Evolutionary conservation across 2,113 vertebrate genomes (phyloP).

Genomic region (Ahaetulla prasina): DNA sequence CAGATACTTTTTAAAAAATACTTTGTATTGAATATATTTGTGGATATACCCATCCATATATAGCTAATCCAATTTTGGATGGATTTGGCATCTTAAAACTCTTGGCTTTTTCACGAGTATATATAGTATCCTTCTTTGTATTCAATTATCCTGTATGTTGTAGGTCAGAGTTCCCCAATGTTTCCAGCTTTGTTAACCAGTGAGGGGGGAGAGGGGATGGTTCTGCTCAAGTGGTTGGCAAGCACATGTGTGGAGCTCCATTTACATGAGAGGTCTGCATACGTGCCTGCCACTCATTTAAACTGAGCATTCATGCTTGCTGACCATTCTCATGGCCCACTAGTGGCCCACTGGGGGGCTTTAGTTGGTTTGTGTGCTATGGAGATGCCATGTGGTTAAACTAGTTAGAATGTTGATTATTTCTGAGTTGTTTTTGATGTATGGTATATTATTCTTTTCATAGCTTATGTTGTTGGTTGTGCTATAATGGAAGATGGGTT

Average conservation of each 20-base stretch:
- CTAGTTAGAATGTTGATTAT: background rate
- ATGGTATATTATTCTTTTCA: background rate
- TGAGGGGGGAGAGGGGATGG: too few species aligned
- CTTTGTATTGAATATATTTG: background rate
- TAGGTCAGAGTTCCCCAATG: too few species aligned
- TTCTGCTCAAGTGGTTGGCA: too few species aligned
- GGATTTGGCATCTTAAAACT: background rate
- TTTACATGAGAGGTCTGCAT: too few species aligned
- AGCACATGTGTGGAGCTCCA: too few species aligned
- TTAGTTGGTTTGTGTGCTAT: background rate
- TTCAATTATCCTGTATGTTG: background rate
- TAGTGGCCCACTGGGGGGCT: background rate
- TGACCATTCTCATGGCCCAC: too few species aligned
- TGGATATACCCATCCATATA: background rate
- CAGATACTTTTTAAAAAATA: background rate
- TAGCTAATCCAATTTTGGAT: background rate
- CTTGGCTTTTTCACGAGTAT: background rate
- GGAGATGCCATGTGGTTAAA: background rate
- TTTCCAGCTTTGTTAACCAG: too few species aligned
- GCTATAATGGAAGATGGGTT: background rate
- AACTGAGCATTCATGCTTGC: too few species aligned
- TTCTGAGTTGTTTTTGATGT: background rate
- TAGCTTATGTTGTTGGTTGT: background rate
- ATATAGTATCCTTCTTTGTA: background rate
- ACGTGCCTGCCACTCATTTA: too few species aligned